Evolutionary conservation across 2,113 vertebrate species (phyloP).

Genomic region (Trochalopteron elliotii): DNA sequence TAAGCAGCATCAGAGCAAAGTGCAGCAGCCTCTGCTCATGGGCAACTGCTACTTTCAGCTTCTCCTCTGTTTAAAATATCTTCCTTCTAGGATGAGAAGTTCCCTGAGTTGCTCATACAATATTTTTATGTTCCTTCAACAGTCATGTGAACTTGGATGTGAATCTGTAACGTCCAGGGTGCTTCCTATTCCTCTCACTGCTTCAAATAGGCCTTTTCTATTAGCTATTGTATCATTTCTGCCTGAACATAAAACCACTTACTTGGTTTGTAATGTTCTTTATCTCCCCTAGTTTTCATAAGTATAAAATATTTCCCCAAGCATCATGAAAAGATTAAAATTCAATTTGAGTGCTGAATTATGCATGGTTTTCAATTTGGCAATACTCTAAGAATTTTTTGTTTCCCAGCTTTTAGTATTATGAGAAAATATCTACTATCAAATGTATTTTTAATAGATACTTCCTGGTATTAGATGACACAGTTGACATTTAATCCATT

Average conservation of each 20-base stretch:
- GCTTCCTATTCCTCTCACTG: not conserved
- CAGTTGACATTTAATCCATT: not conserved
- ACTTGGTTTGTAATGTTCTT: slow-evolving; percentile 49
- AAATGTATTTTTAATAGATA: slow-evolving; percentile 43
- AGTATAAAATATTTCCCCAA: slow-evolving; percentile 59
- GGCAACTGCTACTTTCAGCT: not conserved
- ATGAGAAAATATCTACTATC: not conserved
- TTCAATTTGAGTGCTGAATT: slow-evolving; percentile 66
- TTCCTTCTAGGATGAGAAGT: not conserved
- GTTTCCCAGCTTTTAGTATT: not conserved
- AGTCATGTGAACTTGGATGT: not conserved
- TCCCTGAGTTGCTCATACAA: not conserved
- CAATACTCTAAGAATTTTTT: slow-evolving; percentile 12
- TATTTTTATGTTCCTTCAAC: not conserved
- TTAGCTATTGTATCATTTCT: not conserved
- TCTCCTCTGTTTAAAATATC: not conserved
- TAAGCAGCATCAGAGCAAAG: not conserved
- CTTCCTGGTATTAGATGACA: slow-evolving; percentile 21
- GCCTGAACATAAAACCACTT: slow-evolving; percentile 21
- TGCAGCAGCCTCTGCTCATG: not conserved
- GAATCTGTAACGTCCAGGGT: not conserved
- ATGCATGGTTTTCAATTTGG: slow-evolving; percentile 60
- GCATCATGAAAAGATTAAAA: slow-evolving; percentile 61
- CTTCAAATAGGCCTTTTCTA: not conserved
- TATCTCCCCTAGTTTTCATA: slow-evolving; percentile 52